Conservation (phyloP, 1,140 invertebrate genomes). For the Sitobion miscanthi region DNA sequence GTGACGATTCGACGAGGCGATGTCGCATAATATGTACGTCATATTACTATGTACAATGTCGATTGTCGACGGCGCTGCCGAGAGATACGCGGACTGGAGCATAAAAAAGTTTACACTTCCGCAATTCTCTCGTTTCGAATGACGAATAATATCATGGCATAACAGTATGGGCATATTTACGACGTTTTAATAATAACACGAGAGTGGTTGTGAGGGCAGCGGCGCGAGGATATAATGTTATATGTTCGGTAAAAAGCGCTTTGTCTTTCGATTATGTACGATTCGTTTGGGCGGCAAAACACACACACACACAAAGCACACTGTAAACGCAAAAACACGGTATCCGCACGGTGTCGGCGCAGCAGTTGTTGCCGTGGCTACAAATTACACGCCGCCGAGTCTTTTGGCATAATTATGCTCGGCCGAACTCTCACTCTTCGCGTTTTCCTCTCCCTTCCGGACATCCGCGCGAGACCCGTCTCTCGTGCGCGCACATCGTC, state of each 20-base stretch:
- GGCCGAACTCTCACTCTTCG: constrained; percentile 40
- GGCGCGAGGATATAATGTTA: background rate
- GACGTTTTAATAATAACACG: background rate
- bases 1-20: background rate
- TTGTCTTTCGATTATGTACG: constrained; percentile 35
- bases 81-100: background rate
- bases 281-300: constrained; percentile 5
- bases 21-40: too few relatives aligned
- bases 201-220: background rate
- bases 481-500: background rate
- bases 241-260: constrained; percentile 37
- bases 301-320: background rate
- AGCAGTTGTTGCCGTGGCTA: constrained; percentile 56
- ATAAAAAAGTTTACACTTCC: background rate
- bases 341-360: constrained; percentile 19
- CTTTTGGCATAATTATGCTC: constrained; percentile 54
- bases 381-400: constrained; percentile 49
- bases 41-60: too few relatives aligned
- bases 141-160: too few relatives aligned
- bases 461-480: background rate
- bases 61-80: background rate
- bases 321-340: background rate
- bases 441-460: background rate
- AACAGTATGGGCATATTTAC: background rate
- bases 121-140: background rate